Evolutionary conservation across 2,797 vertebrate species (phyloP), one percentile per base, ranked within the genome.

Genomic region (Hozukius guyotensis): DNA sequence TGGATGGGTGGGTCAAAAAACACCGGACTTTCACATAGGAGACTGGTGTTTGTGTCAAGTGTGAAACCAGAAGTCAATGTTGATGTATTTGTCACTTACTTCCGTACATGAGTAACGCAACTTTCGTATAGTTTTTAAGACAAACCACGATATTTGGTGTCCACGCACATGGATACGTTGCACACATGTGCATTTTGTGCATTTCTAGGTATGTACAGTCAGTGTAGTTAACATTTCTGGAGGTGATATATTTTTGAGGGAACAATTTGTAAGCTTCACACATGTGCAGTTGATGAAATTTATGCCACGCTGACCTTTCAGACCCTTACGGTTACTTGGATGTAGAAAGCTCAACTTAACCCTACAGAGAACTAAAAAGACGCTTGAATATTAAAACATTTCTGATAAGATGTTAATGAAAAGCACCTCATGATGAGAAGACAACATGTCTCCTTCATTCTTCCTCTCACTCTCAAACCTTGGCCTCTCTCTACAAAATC

Each of bases 221-320:
- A 14, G 1, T 34, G 20, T 6, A 4, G 27, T 52, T 27, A 61
- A 34, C 20, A 61, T 24, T 61, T 29, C 27, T 56, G 3, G n/a
- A 22, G 34, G 20, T 62, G 8, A 49, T 6, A 20, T 6, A 36
- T 46, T 36, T 32, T 20, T n/a, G 11, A 49, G 29, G 6, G n/a
- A 72, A 36, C 10, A 49, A 29, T 53, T 32, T 49, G 42, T 25
- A 67, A 59, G 46, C 61, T 64, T 34, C 59, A 63, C 36, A 82
- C 24, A 63, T 31, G 16, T 70, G 6, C 74, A 63, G 10, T 16
- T 34, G n/a, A 72, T n/a, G 18, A 53, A 56, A 68, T 52, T 0
- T 36, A 56, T 59, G 68, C 34, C n/a, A 38, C 29, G 4, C 55
- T 74, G 78, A 69, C 75, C 69, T 78, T 75, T 87, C 49, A 68